Base-by-base conservation (phyloP, 1,140 invertebrate genomes). In the Zaprionus inermis region DNA sequence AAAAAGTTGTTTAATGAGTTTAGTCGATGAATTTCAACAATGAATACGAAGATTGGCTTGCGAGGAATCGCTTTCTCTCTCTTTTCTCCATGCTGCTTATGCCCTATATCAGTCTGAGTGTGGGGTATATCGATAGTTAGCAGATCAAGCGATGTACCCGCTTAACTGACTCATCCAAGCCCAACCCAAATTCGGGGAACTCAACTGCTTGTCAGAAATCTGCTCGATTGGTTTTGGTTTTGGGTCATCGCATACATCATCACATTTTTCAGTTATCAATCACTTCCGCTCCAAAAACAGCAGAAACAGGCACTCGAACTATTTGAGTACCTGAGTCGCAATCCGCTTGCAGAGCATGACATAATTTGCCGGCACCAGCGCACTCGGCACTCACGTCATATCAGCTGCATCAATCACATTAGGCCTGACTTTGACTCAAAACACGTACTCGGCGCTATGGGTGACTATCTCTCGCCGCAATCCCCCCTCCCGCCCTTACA, bases 1-100 rank as follows among this genome's bases (percentile, higher is more conserved):
- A 72, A 72, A 76, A 81, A 82, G 52, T 83, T 82, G 82, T 61
- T 84, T 84, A 83, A 84, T 84, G 81, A 84, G 81, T 83, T 83
- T 80, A 84, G 66, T 74, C 52, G 56, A 72, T 84, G 81, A 84
- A 79, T 83, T 79, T 82, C 49, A 72, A 70, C 65, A 84, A 82
- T 84, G 64, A 78, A 65, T 52, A 22, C 44, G 64, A 5, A 20
- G 1, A 49, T 49, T 22, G 44, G 16, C 18, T 46, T 18, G 44
- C 2, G 36, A 16, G 7, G 2, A 16, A 46, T 2, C 38, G 11
- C 52, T 56, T n/a, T 32, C 44, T 44, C 16, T 57, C 61, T 16
- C 20, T 11, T 11, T 12, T n/a, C 20, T 5, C 16, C 28, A 51
- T 24, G 32, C 18, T 65, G 16, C 12, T 6, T 7, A 24, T 22